Percentiles rank a stretch among this genome's conserved stretches.
Conservation (phyloP, 2,888 invertebrate genomes). For the Andrena bicolor region DNA sequence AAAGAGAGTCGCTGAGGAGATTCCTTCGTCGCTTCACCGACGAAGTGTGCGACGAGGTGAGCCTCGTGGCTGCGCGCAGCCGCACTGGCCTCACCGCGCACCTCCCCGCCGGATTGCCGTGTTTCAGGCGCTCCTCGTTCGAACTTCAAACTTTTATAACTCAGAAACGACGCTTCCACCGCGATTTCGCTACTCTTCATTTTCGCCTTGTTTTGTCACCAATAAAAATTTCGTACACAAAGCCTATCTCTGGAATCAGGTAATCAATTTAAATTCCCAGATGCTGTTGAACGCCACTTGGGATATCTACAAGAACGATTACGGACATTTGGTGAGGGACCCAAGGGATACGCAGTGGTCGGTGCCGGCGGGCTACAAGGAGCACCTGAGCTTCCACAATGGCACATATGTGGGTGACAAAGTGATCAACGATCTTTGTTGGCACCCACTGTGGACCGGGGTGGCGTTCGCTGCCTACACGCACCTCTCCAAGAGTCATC, state of each 20-base stretch:
- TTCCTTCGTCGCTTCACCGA: slow-evolving; percentile 76
- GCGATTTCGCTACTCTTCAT: no score
- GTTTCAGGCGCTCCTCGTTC: no score
- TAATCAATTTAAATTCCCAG: slow-evolving; percentile 13
- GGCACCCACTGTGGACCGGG: slow-evolving; percentile 91
- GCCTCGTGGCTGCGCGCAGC: background rate
- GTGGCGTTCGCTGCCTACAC: slow-evolving; percentile 89
- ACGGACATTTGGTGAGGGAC: slow-evolving; percentile 85
- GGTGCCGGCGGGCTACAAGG: slow-evolving; percentile 72
- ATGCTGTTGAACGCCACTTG: slow-evolving; percentile 75
- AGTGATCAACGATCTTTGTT: slow-evolving; percentile 88
- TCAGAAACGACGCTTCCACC: no score
- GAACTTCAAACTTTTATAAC: no score
- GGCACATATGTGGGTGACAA: slow-evolving; percentile 87
- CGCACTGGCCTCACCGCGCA: no score
- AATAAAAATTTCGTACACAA: no score
- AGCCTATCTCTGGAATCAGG: background rate
- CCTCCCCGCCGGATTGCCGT: no score
- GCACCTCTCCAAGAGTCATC: slow-evolving; percentile 83
- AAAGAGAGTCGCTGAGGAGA: slow-evolving; percentile 75
- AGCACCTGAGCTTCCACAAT: slow-evolving; percentile 80
- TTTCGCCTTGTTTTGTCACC: no score
- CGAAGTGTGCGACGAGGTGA: slow-evolving; percentile 78
- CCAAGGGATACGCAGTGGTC: slow-evolving; percentile 76
- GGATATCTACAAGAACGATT: slow-evolving; percentile 89